Base-by-base conservation (phyloP, 2,888 invertebrate species). In the Euproctis similis region DNA sequence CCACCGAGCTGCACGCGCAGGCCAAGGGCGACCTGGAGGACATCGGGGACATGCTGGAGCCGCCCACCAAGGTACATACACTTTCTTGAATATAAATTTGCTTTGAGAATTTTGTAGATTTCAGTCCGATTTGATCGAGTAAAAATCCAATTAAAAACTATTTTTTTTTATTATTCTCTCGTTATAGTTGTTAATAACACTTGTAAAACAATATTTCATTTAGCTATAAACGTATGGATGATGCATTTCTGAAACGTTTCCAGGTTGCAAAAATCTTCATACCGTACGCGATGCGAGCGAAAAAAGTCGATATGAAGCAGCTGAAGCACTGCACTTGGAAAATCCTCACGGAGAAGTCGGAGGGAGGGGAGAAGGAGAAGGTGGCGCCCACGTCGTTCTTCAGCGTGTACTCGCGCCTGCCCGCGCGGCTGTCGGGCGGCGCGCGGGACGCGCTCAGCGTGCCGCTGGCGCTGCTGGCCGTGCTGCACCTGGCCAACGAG, bases 401-500 rank as follows among this genome's bases (percentile, higher is more conserved):
- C 22, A 57, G 75, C 0, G 39, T 92, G 9, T 92, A 89, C 56
- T 64, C 76, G 1, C 55, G 72, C 26, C 54, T 93, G 27, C 91
- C 92, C 0, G 64, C 54, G 8, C 65, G 85, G 30, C 55, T 93
- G 20, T 78, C 87, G 0, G 65, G 81, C 6, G 87, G 82, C 39
- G 92, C 92, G 87, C 78, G 87, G 0, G 90, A 90, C 26, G 90
- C 93, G 12, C 80, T 96, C 27, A 93, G 92, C 57, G 87, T 91
- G 12, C 90, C 93, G 0, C 85, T 95, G 29, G 92, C 93, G 0
- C 90, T 95, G 64, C 88, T 93, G 12, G 92, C 94, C 0, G 80
- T 95, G 9, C 77, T 96, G 3, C 95, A 96, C 81, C 77, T 96
- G 48, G 92, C 93, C 2, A 96, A 96, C 62, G 95, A 96, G 60